A percentile compares a stretch with the other conserved stretches of the same genome.
phyloP scores from a whole-genome alignment of 1,140 invertebrate species.

The Nixonia krombeini region DNA sequence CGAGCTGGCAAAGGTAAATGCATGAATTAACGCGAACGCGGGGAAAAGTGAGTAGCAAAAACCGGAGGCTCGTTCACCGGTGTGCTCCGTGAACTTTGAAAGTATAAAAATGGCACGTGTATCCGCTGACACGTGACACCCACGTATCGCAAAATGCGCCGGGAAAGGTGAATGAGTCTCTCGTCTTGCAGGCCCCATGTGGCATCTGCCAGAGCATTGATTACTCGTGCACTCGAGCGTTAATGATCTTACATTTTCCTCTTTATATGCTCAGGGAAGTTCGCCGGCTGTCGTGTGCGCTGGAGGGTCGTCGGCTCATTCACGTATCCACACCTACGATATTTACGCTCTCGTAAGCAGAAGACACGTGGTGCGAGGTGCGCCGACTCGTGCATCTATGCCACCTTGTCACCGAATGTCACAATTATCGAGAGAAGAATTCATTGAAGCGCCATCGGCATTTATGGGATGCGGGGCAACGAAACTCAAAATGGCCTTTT shows the following conservation, averaged over 20 bases:
- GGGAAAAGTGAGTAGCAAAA: too few relatives aligned
- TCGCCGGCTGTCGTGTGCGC: conserved; percentile 18
- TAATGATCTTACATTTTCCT: conserved; percentile 34
- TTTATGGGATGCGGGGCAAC: too few relatives aligned
- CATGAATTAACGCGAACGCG: too few relatives aligned
- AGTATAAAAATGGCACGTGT: too few relatives aligned
- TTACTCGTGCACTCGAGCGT: conserved; percentile 26
- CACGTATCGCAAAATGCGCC: conserved; percentile 5
- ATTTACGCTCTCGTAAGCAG: conserved; percentile 37
- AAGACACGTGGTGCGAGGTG: conserved; percentile 34
- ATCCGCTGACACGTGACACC: conserved; percentile 7
- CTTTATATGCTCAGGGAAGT: conserved; percentile 20
- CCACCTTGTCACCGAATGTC: conserved; percentile 25
- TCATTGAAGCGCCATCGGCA: neutral
- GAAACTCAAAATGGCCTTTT: too few relatives aligned
- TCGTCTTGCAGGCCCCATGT: conserved; percentile 19
- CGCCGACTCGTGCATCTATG: conserved; percentile 20
- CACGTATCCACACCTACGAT: conserved; percentile 36
- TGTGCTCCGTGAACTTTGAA: neutral
- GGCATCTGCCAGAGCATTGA: conserved; percentile 33
- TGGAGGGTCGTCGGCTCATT: conserved; percentile 29
- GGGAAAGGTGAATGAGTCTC: conserved; percentile 16
- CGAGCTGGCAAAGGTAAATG: too few relatives aligned
- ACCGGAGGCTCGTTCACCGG: too few relatives aligned
- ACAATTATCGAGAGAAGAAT: conserved; percentile 23